Evolutionary conservation across 1,140 invertebrate species (phyloP), one percentile per base, ranked within the genome.

Genomic region (Drosophila lini): DNA sequence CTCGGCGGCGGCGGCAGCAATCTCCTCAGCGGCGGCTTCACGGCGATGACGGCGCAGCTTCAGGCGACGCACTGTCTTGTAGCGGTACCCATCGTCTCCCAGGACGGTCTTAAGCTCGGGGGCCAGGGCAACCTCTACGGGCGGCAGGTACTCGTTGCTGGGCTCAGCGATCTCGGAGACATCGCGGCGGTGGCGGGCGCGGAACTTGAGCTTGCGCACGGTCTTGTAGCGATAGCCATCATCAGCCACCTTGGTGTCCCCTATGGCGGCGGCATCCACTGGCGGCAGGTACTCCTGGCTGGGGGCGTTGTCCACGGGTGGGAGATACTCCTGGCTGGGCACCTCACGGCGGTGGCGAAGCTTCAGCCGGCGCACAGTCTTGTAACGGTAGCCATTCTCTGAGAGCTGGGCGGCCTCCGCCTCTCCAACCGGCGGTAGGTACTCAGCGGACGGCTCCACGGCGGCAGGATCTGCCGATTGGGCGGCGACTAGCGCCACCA

Each of bases 41-140:
- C 90, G 90, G 63, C 88, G 88, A 57, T 91, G 84, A 13, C 90
- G 90, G 60, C 89, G 81, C 60, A 70, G 75, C 73, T 91, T 91
- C 10, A 91, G 74, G 32, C 85, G 89, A 53, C 81, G 84, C 36
- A 91, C 90, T 28, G 90, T 89, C 77, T 86, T 91, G 56, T 91
- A 91, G 42, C 81, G 90, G 22, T 91, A 91, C 22, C 90, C 90
- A 80, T 91, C 84, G 48, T 81, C 77, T 22, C 76, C 81, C 22
- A 91, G 55, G 13, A 85, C 64, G 25, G 81, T 89, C 62, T 91
- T 89, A 42, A 91, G 71, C 59, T 90, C 89, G 10, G 86, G 86
- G 2, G 83, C 90, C 57, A 90, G 71, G 55, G 81, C 79, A 48
- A 91, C 79, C 25, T 91, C 83, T 6, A 91, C 84, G 8, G 90